These are phyloP conservation scores for Hypercompe scribonia DNA, from an alignment of 2,888 invertebrate species.

Conservation along the genomic window DNA sequence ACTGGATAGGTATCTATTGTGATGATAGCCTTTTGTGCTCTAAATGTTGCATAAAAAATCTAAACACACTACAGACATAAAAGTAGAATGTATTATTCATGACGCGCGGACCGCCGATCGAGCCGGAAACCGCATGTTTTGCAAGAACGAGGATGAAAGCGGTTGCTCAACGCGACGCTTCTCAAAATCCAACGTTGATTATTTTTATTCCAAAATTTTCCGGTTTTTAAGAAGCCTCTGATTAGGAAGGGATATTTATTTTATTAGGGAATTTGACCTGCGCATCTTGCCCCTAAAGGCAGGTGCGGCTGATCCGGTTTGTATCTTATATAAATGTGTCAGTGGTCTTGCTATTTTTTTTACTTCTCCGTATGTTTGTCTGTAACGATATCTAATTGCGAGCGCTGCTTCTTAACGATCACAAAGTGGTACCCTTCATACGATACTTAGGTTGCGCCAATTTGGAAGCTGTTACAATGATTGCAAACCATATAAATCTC, in stretches of 20 bases:
- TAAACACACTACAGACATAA: background rate
- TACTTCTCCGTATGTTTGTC: background rate
- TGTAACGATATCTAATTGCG: conserved; percentile 1
- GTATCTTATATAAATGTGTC: background rate
- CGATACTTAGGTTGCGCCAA: conserved; percentile 12
- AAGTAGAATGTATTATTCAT: conserved; percentile 2
- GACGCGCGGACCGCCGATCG: background rate
- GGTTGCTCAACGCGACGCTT: conserved; percentile 2
- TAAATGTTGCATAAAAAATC: background rate
- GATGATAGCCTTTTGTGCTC: background rate
- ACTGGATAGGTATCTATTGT: background rate
- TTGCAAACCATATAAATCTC: conserved; percentile 10
- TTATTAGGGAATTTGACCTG: background rate
- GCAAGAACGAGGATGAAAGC: conserved; percentile 11
- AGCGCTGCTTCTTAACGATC: background rate
- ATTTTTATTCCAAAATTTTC: conserved; percentile 5
- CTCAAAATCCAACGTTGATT: background rate
- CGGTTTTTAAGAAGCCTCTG: background rate
- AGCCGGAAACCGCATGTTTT: conserved; percentile 17
- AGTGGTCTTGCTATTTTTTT: background rate
- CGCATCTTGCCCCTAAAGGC: conserved; percentile 12
- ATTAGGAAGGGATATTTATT: too few species aligned
- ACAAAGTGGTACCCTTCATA: background rate
- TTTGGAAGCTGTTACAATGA: conserved; percentile 4
- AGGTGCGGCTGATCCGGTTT: conserved; percentile 14